These are phyloP conservation scores for Adrianichthys oophorus DNA, from an alignment of 2,797 vertebrate species.

Conservation along the genomic window DNA sequence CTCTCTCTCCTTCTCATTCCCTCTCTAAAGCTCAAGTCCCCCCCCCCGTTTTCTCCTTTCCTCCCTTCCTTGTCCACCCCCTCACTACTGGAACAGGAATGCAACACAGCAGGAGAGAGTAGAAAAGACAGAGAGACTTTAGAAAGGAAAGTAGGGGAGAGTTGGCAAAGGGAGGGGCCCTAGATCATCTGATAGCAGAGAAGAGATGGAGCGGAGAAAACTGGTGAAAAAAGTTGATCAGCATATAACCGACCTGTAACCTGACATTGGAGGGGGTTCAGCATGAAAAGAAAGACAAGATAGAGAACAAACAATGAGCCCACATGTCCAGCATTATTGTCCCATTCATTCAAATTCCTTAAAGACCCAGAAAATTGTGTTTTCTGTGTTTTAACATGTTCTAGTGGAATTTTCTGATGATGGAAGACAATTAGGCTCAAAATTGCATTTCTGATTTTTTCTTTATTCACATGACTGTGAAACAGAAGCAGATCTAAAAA, in stretches of 20 bases:
- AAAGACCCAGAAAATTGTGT: too few species aligned
- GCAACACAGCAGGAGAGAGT: constrained; percentile 74
- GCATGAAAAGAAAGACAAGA: constrained; percentile 40
- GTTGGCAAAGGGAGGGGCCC: constrained; percentile 49
- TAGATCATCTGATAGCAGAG: constrained; percentile 46
- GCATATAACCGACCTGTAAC: constrained; percentile 59
- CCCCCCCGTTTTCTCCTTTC: constrained; percentile 65
- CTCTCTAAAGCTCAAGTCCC: constrained; percentile 75
- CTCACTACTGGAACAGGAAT: constrained; percentile 76
- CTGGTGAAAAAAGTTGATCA: constrained; percentile 34
- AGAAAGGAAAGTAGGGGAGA: constrained; percentile 61
- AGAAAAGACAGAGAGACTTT: constrained; percentile 69
- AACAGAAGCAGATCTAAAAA: too few species aligned
- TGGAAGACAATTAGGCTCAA: too few species aligned
- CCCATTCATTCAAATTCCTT: too few species aligned
- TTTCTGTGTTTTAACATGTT: too few species aligned
- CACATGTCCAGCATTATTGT: too few species aligned
- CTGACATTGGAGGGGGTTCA: constrained; percentile 62
- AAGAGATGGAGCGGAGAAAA: constrained; percentile 51
- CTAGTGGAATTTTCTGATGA: too few species aligned
- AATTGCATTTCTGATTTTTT: too few species aligned
- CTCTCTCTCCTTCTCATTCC: constrained; percentile 45
- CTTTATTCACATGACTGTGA: too few species aligned
- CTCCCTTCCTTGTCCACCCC: constrained; percentile 67
- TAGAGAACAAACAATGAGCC: too few species aligned